phyloP scores from a whole-genome alignment of 1,140 invertebrate species.

The Periplaneta americana region DNA sequence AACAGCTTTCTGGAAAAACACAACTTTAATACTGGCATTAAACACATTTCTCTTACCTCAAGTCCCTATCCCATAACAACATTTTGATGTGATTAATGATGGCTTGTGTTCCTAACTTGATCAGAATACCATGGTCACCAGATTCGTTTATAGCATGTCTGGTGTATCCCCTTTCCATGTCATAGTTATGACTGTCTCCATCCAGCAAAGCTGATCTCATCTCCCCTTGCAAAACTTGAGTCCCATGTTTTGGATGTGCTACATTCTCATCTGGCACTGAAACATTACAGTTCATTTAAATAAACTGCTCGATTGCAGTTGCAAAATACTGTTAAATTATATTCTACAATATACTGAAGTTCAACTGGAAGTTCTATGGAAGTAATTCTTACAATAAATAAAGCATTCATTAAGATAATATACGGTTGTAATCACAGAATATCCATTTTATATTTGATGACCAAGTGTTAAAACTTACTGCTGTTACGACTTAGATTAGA shows the following conservation, averaged over 20 bases:
- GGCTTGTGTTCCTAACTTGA: slow-evolving; percentile 79
- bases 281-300: not conserved
- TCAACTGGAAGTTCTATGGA: no score
- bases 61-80: slow-evolving; percentile 91
- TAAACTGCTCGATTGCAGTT: not conserved
- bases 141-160: slow-evolving; percentile 85
- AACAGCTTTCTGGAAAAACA: no score
- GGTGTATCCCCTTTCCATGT: slow-evolving; percentile 90
- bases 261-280: slow-evolving; percentile 74
- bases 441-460: no score
- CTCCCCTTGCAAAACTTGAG: slow-evolving; percentile 81
- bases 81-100: slow-evolving; percentile 93
- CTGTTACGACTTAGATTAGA: no score
- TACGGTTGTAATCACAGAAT: no score
- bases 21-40: no score
- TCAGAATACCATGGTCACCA: slow-evolving; percentile 73
- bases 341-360: no score
- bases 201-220: slow-evolving; percentile 81
- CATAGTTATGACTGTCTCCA: slow-evolving; percentile 80
- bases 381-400: no score
- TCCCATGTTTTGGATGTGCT: slow-evolving; percentile 67
- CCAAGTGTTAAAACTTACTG: no score
- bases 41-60: no score
- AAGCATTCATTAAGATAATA: no score
- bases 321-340: not conserved